phyloP scores from a whole-genome alignment of 1,140 invertebrate species.

The Drosophila cardini region DNA sequence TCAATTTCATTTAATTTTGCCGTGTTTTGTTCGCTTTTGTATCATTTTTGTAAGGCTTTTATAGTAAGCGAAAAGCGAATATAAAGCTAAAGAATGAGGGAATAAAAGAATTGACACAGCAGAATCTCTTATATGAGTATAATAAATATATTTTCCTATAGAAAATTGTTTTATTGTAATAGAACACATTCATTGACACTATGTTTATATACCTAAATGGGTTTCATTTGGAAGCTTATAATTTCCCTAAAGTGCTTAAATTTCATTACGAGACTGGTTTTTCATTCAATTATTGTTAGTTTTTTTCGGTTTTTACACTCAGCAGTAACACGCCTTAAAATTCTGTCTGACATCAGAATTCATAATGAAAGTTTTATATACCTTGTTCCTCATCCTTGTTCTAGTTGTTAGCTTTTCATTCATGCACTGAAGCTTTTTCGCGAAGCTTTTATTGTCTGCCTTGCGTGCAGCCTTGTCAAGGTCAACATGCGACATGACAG shows the following conservation, averaged over 20 bases:
- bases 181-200: slow-evolving; percentile 38
- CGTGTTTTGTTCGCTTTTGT: slow-evolving; percentile 58
- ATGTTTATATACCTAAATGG: slow-evolving; percentile 4
- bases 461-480: slow-evolving; percentile 64
- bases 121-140: slow-evolving; percentile 29
- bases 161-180: neutral
- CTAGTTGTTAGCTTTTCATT: slow-evolving; percentile 49
- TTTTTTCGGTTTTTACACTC: neutral
- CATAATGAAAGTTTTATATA: slow-evolving; percentile 19
- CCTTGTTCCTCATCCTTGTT: slow-evolving; percentile 53
- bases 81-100: slow-evolving; percentile 42
- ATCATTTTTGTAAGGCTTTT: slow-evolving; percentile 56
- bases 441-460: slow-evolving; percentile 24
- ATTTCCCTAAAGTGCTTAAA: neutral
- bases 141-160: slow-evolving; percentile 22
- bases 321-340: slow-evolving; percentile 41
- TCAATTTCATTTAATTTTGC: slow-evolving; percentile 78
- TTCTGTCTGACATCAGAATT: slow-evolving; percentile 37
- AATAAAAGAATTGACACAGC: slow-evolving; percentile 43
- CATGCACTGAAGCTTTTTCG: slow-evolving; percentile 32
- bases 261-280: neutral
- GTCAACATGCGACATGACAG: slow-evolving; percentile 40
- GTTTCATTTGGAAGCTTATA: neutral
- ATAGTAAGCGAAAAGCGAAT: slow-evolving; percentile 59
- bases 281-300: neutral